Percentiles rank a stretch among this genome's conserved stretches.
Conservation (phyloP, 2,888 invertebrate species). For the Yponomeuta sedellus region DNA sequence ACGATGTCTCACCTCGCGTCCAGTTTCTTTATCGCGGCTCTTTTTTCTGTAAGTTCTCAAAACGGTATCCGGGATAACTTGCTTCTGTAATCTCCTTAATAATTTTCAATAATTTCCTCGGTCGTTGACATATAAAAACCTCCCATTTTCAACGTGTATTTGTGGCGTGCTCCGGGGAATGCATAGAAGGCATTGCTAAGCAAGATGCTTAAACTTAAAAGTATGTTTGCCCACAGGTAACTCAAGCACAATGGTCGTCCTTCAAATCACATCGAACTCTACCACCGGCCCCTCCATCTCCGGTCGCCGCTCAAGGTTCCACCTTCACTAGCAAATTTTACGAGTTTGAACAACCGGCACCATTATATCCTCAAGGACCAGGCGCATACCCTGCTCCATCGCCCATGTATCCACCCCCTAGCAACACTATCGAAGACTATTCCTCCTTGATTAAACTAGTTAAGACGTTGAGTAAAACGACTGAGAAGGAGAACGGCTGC, state of each 20-base stretch:
- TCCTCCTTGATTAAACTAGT: slow-evolving; percentile 7
- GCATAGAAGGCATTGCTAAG: no score
- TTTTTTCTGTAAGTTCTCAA: not conserved
- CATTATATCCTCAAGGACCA: not conserved
- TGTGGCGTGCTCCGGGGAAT: no score
- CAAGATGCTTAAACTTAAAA: not conserved
- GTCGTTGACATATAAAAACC: no score
- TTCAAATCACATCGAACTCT: not conserved
- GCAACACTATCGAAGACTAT: slow-evolving; percentile 1
- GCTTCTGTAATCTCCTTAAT: not conserved
- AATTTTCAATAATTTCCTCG: no score
- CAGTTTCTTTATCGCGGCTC: not conserved
- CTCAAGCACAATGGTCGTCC: not conserved
- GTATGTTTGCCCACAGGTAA: not conserved
- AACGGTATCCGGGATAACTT: no score
- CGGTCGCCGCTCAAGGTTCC: not conserved
- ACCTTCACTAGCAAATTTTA: not conserved
- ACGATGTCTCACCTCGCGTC: not conserved
- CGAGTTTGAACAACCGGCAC: slow-evolving; percentile 3
- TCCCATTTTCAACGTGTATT: no score
- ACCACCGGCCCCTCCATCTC: not conserved
- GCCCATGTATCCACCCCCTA: not conserved
- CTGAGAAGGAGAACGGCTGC: slow-evolving; percentile 1
- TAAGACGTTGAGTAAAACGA: not conserved
- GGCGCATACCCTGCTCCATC: not conserved